These are phyloP conservation scores for Phortica magna DNA, from an alignment of 2,888 invertebrate species.

Conservation along the genomic window DNA sequence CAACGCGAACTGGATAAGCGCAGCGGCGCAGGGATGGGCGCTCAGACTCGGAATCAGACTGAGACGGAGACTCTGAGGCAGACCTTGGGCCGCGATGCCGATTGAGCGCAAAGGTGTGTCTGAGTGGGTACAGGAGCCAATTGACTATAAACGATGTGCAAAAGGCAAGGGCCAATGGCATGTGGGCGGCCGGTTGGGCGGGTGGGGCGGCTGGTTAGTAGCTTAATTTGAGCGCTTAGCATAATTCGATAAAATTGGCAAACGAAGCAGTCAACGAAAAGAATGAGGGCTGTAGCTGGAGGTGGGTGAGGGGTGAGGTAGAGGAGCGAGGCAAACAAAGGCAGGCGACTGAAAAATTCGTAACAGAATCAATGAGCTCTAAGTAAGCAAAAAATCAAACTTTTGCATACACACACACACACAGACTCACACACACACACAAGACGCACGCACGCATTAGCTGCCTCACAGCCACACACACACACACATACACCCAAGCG, in stretches of 20 bases:
- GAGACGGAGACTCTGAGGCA: no score
- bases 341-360: constrained; percentile 36
- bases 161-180: constrained; percentile 10
- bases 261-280: constrained; percentile 40
- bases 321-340: constrained; percentile 47
- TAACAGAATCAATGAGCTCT: constrained; percentile 25
- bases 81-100: no score
- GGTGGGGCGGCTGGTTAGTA: constrained; percentile 8
- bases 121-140: background rate
- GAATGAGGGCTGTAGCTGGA: constrained; percentile 17
- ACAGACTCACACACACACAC: background rate
- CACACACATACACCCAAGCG: background rate
- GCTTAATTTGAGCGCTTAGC: constrained; percentile 53
- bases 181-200: background rate
- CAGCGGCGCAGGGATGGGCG: background rate
- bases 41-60: no score
- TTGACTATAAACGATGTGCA: constrained; percentile 8
- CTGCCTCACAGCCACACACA: background rate
- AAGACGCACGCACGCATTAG: no score
- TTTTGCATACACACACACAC: background rate
- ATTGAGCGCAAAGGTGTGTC: no score
- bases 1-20: constrained; percentile 32
- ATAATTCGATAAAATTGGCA: constrained; percentile 65
- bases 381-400: background rate
- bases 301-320: background rate